Evolutionary conservation across 2,797 vertebrate species (phyloP).

Genomic region (Sebastolobus alascanus): DNA sequence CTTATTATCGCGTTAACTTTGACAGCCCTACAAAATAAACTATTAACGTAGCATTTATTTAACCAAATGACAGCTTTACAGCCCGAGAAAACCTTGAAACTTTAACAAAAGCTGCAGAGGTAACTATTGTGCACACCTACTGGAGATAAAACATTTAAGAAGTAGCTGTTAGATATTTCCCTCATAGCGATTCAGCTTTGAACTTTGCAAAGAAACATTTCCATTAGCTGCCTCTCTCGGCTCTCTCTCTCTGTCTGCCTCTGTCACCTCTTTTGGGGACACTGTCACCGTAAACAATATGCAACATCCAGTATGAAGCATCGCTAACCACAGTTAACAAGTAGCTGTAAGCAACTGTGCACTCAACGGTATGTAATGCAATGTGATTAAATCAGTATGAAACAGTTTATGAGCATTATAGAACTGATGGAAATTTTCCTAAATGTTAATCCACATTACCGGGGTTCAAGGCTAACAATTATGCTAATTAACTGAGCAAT

Average conservation of each 20-base stretch:
- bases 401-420: neutral
- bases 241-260: slow-evolving; percentile 35
- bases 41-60: neutral
- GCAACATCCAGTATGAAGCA: slow-evolving; percentile 3
- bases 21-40: neutral
- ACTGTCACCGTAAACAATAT: slow-evolving; percentile 13
- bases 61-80: neutral
- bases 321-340: neutral
- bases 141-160: slow-evolving; percentile 9
- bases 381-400: neutral
- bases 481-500: neutral
- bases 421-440: neutral
- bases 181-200: slow-evolving; percentile 28
- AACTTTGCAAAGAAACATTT: slow-evolving; percentile 26
- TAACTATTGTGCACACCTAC: neutral
- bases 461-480: neutral
- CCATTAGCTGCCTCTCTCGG: slow-evolving; percentile 30
- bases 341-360: neutral
- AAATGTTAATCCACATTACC: neutral
- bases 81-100: neutral
- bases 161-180: slow-evolving; percentile 25
- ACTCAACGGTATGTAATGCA: neutral
- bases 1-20: too few species aligned
- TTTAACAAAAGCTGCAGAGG: neutral
- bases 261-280: slow-evolving; percentile 29